Conservation (phyloP, 1,140 invertebrate species). For the Neodiprion pinetum region DNA sequence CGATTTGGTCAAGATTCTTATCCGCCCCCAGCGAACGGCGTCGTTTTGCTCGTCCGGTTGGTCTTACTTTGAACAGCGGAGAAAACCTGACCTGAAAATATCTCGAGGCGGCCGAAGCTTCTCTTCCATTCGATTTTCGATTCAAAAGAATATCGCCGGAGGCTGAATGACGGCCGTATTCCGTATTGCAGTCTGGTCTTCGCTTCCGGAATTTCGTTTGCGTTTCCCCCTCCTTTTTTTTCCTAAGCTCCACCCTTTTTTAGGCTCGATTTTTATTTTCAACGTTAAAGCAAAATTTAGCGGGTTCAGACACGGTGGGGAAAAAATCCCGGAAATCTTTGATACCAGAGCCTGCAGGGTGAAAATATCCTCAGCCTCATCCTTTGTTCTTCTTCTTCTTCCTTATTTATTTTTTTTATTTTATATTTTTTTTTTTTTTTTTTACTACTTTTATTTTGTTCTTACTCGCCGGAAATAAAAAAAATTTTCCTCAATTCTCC, state of each 20-base stretch:
- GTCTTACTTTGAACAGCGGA: not conserved
- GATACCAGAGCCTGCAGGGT: not conserved
- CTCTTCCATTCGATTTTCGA: not conserved
- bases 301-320: not conserved
- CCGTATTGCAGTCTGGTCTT: not conserved
- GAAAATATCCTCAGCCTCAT: not conserved
- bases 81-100: slow-evolving; percentile 1
- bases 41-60: not conserved
- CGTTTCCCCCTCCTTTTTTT: not conserved
- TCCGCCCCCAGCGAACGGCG: not conserved
- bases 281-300: no score
- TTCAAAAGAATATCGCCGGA: not conserved
- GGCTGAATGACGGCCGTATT: not conserved
- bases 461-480: not conserved
- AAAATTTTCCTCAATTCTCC: not conserved
- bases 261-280: no score
- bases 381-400: not conserved
- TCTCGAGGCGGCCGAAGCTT: not conserved
- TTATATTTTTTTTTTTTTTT: no score
- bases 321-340: not conserved
- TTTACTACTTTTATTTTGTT: no score
- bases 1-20: not conserved
- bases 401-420: no score
- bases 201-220: not conserved
- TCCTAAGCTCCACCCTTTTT: not conserved